Percentiles rank a stretch among this genome's conserved stretches.
Conservation (phyloP, 2,888 invertebrate species). For the Drosophila picticornis region DNA sequence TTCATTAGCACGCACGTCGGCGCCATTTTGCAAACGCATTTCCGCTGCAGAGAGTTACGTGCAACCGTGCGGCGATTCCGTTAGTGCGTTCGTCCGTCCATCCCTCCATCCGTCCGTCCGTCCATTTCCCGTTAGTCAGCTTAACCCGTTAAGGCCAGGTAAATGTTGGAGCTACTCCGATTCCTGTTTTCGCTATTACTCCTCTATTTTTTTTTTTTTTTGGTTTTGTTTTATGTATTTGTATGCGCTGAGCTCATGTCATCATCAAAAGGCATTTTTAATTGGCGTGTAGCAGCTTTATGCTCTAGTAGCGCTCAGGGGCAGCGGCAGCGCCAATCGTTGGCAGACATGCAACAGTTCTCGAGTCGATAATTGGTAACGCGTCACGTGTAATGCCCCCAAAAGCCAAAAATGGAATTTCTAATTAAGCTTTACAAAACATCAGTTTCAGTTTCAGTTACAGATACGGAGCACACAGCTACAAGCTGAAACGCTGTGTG, state of each 20-base stretch:
- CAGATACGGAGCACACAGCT: conserved; percentile 5
- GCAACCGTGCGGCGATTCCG: conserved; percentile 62
- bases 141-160: conserved; percentile 56
- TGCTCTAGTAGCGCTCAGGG: conserved; percentile 33
- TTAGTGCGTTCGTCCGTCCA: conserved; percentile 43
- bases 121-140: conserved; percentile 46
- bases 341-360: conserved; percentile 67
- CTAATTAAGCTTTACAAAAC: conserved; percentile 81
- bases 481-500: background rate
- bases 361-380: conserved; percentile 83
- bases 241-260: conserved; percentile 33
- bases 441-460: conserved; percentile 57
- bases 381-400: conserved; percentile 80
- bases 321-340: background rate
- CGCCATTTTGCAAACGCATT: conserved; percentile 80
- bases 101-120: conserved; percentile 45
- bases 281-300: conserved; percentile 70
- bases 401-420: conserved; percentile 84
- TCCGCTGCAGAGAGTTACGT: conserved; percentile 69
- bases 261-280: conserved; percentile 78
- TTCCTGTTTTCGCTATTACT: conserved; percentile 20
- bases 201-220: conserved; percentile 15
- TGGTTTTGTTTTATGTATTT: conserved; percentile 13
- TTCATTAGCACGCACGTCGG: conserved; percentile 81
- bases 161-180: conserved; percentile 58